These are phyloP conservation scores for Equus quagga DNA, from an alignment of 2,113 vertebrate species.

Conservation along the genomic window DNA sequence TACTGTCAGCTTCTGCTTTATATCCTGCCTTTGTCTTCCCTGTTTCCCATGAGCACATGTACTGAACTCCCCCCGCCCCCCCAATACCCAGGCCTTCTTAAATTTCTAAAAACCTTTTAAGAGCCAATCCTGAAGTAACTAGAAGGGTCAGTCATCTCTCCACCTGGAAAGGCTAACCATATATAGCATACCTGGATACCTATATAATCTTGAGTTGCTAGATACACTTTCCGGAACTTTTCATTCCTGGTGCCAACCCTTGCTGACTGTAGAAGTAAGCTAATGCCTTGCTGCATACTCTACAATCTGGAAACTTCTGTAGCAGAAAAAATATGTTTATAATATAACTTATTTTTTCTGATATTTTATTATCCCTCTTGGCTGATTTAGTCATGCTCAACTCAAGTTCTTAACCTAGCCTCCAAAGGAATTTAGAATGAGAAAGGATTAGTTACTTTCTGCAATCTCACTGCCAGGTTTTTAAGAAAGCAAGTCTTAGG, in stretches of 20 bases:
- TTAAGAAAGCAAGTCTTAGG: neutral
- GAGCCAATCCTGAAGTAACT: neutral
- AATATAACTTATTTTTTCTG: neutral
- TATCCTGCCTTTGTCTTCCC: neutral
- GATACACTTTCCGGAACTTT: neutral
- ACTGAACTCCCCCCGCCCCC: neutral
- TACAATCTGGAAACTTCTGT: neutral
- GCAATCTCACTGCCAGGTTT: neutral
- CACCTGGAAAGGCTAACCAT: neutral
- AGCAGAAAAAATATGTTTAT: neutral
- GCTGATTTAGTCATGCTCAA: neutral
- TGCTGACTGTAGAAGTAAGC: neutral
- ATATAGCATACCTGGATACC: neutral
- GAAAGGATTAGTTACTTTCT: neutral
- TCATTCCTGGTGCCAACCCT: neutral
- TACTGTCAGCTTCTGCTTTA: neutral
- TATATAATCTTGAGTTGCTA: neutral
- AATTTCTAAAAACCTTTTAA: neutral
- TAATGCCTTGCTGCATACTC: neutral
- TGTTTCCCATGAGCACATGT: neutral
- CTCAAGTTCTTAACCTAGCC: neutral
- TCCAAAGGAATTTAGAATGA: neutral
- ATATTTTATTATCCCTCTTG: neutral
- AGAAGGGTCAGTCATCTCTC: neutral
- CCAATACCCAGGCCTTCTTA: neutral